Percentiles rank a stretch among this genome's conserved stretches.
These are phyloP conservation scores for Exephanes ischioxanthus DNA, from an alignment of 2,888 invertebrate species.

Conservation along the genomic window DNA sequence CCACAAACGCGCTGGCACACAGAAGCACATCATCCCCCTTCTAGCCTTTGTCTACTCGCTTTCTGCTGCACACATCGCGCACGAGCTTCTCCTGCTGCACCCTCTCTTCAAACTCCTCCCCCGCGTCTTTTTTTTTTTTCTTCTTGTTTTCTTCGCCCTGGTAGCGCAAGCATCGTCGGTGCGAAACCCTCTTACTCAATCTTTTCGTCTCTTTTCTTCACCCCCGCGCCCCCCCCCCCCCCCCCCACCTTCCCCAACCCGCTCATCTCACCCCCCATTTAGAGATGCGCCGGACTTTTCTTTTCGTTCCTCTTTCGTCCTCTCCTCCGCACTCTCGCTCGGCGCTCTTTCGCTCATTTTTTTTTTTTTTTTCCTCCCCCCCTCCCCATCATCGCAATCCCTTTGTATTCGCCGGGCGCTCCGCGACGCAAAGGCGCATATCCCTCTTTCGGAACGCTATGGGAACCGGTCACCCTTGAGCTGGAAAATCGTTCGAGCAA, in stretches of 20 bases:
- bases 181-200: slow-evolving; percentile 60
- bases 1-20: slow-evolving; percentile 61
- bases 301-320: slow-evolving; percentile 60
- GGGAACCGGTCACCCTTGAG: slow-evolving; percentile 70
- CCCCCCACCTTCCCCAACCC: neutral
- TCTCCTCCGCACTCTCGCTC: slow-evolving; percentile 50
- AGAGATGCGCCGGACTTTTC: slow-evolving; percentile 55
- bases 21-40: slow-evolving; percentile 41
- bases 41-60: slow-evolving; percentile 62
- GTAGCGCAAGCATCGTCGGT: slow-evolving; percentile 23
- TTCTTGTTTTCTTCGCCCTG: slow-evolving; percentile 50
- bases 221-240: neutral
- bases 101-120: slow-evolving; percentile 4
- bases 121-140: slow-evolving; percentile 22
- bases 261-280: slow-evolving; percentile 22
- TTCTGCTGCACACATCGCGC: slow-evolving; percentile 31
- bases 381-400: neutral
- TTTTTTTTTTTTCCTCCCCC: slow-evolving; percentile 38
- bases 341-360: slow-evolving; percentile 38
- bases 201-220: slow-evolving; percentile 38
- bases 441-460: slow-evolving; percentile 45
- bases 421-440: neutral
- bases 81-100: neutral
- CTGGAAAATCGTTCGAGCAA: slow-evolving; percentile 72
- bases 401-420: neutral